Evolutionary conservation across 2,797 vertebrate genomes (phyloP), one percentile per base, ranked within the genome.

Genomic region (Rhincodon typus): DNA sequence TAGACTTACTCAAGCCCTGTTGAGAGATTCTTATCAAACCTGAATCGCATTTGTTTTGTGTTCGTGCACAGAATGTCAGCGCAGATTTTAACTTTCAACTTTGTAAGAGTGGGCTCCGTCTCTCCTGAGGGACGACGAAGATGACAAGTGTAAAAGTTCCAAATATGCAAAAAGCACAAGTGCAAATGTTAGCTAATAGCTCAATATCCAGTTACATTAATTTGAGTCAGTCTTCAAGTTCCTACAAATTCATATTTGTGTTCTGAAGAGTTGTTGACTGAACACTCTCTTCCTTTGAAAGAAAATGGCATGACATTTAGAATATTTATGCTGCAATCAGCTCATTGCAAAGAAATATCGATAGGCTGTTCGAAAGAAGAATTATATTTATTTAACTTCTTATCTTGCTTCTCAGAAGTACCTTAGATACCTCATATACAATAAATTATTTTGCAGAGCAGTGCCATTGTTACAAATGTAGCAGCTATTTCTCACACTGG

Each of bases 21-120:
- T 93, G 62, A 69, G 62, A 93, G 90, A 93, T 93, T 93, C 90
- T 93, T 67, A 93, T 93, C 90, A 27, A 25, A 69, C 21, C 90
- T 66, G 90, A 93, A 93, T 69, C 90, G 23, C 90, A 93, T 93
- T 93, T 93, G 62, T 42, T 30, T 93, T 69, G 21, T 21, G 62
- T 67, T 42, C 53, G 21, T 93, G 90, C 90, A 69, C 62, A 42
- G 90, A 93, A 93, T 66, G 34, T 66, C 17, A 66, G 57, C 38
- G 38, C 25, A 62, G 19, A 84, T 93, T 66, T 42, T 4, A 67
- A 69, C 90, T 69, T 93, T 66, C n/a, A 69, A 69, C 88, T 69
- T 23, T 10, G 66, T 23, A 69, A 42, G n/a, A 38, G 19, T 4
- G 23, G 90, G 15, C 62, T 69, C 2, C 10, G 19, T 67, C 62